Conservation (phyloP, 2,113 vertebrate species). For the Ranitomeya variabilis region DNA sequence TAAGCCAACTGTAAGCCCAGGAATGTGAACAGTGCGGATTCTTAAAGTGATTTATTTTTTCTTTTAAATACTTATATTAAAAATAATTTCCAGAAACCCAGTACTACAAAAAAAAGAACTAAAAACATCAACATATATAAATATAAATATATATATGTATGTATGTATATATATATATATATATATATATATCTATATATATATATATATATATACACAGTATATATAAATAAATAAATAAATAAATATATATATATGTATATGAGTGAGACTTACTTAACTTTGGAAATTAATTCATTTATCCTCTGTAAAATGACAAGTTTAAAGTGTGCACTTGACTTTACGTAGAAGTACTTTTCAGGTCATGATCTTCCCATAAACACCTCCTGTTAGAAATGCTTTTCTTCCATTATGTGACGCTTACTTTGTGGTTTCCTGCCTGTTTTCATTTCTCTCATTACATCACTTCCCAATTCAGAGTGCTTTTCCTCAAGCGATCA, state of each 20-base stretch:
- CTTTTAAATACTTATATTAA: too few relatives aligned
- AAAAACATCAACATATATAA: too few relatives aligned
- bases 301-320: background rate
- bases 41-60: too few relatives aligned
- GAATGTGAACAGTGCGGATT: too few relatives aligned
- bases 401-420: background rate
- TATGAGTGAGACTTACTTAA: background rate
- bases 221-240: too few relatives aligned
- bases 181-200: background rate
- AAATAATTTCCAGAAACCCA: too few relatives aligned
- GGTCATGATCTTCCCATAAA: constrained; percentile 10
- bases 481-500: background rate
- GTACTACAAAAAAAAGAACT: too few relatives aligned
- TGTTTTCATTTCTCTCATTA: constrained; percentile 6
- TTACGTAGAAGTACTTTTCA: background rate
- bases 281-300: background rate
- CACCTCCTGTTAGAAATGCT: background rate
- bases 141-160: background rate
- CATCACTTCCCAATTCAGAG: constrained; percentile 3
- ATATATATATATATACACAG: too few relatives aligned
- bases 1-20: too few relatives aligned
- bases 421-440: background rate
- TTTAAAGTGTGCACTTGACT: background rate
- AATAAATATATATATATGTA: background rate
- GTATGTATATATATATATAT: background rate